These are phyloP conservation scores for Zaprionus ghesquierei DNA, from an alignment of 1,140 invertebrate species.

Conservation along the genomic window DNA sequence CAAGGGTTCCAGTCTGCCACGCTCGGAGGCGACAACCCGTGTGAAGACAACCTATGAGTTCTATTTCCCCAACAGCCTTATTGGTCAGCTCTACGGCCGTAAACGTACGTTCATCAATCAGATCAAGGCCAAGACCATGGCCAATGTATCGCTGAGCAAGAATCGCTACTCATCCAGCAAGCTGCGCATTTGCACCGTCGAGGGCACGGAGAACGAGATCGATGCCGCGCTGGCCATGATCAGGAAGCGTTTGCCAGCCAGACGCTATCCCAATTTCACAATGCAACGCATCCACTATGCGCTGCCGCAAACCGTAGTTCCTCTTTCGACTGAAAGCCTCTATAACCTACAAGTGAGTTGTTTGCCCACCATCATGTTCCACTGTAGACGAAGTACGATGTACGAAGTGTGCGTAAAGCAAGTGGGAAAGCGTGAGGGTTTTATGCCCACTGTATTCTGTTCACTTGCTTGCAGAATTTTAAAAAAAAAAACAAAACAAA, in stretches of 20 bases:
- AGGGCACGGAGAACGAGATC: conserved; percentile 90
- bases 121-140: conserved; percentile 90
- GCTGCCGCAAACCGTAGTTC: conserved; percentile 82
- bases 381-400: neutral
- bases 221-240: conserved; percentile 92
- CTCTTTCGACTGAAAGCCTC: conserved; percentile 75
- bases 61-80: conserved; percentile 89
- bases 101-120: conserved; percentile 91
- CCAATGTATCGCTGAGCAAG: conserved; percentile 90
- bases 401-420: neutral
- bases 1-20: conserved; percentile 79
- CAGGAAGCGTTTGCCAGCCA: conserved; percentile 90
- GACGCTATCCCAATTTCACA: conserved; percentile 90
- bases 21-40: conserved; percentile 70
- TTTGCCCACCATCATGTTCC: neutral
- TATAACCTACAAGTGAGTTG: conserved; percentile 73
- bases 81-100: conserved; percentile 94
- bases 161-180: conserved; percentile 88
- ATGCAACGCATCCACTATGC: conserved; percentile 89
- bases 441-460: neutral
- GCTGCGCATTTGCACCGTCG: conserved; percentile 91
- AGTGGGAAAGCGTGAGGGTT: neutral
- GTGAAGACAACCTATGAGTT: conserved; percentile 87
- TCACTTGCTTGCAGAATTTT: conserved; percentile 2
- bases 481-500: no score